Conservation (phyloP, 2,888 invertebrate genomes). For the Cantharis rustica region DNA sequence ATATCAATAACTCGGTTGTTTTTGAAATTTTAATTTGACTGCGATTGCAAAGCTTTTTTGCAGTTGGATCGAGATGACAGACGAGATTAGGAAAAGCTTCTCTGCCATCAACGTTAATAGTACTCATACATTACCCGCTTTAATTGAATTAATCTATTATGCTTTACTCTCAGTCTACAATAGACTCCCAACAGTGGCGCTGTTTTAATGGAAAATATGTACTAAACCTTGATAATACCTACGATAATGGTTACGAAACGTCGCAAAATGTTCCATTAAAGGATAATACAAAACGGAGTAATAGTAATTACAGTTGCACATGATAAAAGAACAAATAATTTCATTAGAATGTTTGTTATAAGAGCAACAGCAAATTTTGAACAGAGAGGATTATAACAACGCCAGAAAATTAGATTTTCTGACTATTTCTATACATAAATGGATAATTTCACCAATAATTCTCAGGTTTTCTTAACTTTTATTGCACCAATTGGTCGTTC, state of each 20-base stretch:
- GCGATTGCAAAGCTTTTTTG: not conserved
- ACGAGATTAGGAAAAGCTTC: not conserved
- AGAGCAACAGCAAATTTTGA: not conserved
- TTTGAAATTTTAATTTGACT: not conserved
- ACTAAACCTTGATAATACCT: not conserved
- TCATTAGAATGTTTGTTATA: not conserved
- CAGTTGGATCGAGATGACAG: not conserved
- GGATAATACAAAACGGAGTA: not conserved
- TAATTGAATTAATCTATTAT: not conserved
- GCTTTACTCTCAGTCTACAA: not conserved
- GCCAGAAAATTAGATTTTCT: not conserved
- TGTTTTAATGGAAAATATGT: not conserved
- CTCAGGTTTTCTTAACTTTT: no score
- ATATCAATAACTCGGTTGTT: not conserved
- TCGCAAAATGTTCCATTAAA: not conserved
- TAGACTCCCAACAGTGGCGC: not conserved
- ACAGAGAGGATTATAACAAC: not conserved
- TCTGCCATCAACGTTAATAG: not conserved
- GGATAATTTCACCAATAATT: not conserved
- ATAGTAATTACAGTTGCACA: not conserved
- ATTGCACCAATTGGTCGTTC: not conserved
- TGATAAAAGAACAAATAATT: not conserved
- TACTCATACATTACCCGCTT: not conserved
- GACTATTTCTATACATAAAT: not conserved
- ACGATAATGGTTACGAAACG: not conserved